phyloP scores from a whole-genome alignment of 2,888 invertebrate species.

The Arrhopalites spinosus region DNA sequence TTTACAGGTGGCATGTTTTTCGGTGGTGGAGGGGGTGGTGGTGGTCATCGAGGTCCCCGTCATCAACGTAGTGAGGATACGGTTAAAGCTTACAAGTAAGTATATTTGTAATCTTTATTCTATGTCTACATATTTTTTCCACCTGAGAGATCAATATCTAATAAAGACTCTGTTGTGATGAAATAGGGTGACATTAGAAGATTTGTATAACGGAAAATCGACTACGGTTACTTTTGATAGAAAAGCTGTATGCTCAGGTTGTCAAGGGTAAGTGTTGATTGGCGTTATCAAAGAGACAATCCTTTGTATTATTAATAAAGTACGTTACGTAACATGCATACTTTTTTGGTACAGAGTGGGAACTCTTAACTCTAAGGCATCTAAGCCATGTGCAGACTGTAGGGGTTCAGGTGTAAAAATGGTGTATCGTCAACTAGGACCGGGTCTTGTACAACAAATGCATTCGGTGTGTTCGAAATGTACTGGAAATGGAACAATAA shows the following conservation, averaged over 20 bases:
- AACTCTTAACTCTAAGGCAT: constrained; percentile 62
- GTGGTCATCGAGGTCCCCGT: constrained; percentile 62
- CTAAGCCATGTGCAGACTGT: constrained; percentile 72
- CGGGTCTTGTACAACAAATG: constrained; percentile 68
- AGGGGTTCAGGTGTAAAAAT: constrained; percentile 78
- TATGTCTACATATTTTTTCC: background rate
- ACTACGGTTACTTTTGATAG: constrained; percentile 80
- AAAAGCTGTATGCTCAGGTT: constrained; percentile 69
- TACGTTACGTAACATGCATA: no score
- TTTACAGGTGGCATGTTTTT: constrained; percentile 65
- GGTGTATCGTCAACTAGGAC: constrained; percentile 72
- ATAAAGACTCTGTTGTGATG: no score
- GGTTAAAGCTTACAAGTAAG: constrained; percentile 74
- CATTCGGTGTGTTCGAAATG: constrained; percentile 60
- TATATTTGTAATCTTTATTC: constrained; percentile 37
- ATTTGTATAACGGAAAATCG: constrained; percentile 87
- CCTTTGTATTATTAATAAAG: background rate
- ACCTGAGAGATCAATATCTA: no score
- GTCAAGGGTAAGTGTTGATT: background rate
- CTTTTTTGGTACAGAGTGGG: constrained; percentile 39
- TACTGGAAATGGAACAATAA: constrained; percentile 64
- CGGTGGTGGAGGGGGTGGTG: constrained; percentile 63
- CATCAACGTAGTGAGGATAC: constrained; percentile 78
- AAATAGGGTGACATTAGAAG: constrained; percentile 85
- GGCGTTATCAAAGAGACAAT: background rate